Evolutionary conservation across 2,797 vertebrate genomes (phyloP), one percentile per base, ranked within the genome.

Genomic region (Melanogrammus aeglefinus): DNA sequence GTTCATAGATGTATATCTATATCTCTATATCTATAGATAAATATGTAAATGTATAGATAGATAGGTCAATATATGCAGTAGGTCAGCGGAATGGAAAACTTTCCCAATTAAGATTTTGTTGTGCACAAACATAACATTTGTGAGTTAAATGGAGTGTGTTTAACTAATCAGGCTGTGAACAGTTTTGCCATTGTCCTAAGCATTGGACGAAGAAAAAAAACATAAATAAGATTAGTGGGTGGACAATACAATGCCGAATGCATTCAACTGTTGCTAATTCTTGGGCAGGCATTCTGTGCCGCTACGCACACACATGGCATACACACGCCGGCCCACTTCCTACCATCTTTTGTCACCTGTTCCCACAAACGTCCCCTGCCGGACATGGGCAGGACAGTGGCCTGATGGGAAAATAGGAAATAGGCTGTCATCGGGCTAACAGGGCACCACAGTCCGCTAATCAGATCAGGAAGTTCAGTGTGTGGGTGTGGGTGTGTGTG

Each of bases 341-440:
- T 86, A 75, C 85, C 57, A 78, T 91, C 89, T 92, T 91, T 92
- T 91, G 84, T 92, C 91, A 90, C 86, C 89, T 88, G 82, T 88
- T 82, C 81, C 86, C 76, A 69, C 83, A 83, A 83, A 85, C 82
- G 77, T 81, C 86, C 85, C 78, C 77, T 81, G 88, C 83, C 79
- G 84, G 85, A 84, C 70, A 39, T 84, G 74, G 79, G 86, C 84
- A 75, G 70, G 79, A 82, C 88, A 79, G 83, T 82, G 84, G 89
- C 87, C 91, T 88, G 85, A 93, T 93, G 91, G 93, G 93, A 94
- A 95, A 92, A 90, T 88, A 85, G 92, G 92, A 92, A 92, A 89
- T 85, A 85, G 83, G 84, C 88, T 93, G 89, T 94, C 93, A 93
- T 93, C 93, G 70, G 84, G 79, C 79, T 85, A 91, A 90, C 91